Percentiles rank a stretch among this genome's conserved stretches.
Evolutionary conservation across 2,888 invertebrate species (phyloP).

Genomic region (Drosophila testacea): DNA sequence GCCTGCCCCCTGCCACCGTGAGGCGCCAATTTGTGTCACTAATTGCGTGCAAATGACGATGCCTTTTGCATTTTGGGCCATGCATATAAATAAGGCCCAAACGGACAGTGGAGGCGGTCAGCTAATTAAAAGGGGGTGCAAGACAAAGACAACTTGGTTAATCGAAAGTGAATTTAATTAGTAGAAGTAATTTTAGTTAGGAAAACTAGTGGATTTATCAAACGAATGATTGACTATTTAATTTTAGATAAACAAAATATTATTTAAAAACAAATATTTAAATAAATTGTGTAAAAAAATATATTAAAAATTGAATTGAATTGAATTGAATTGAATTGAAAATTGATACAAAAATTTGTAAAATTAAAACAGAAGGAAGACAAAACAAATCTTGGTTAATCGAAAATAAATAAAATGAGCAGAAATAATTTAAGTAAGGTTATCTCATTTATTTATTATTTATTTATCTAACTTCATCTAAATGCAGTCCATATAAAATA

Average conservation of each 20-base stretch:
- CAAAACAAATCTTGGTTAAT: too few species aligned
- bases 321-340: too few species aligned
- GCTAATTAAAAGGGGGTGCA: conserved; percentile 10
- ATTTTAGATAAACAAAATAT: too few species aligned
- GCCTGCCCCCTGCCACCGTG: conserved; percentile 16
- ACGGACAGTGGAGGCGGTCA: conserved; percentile 35
- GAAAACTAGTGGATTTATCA: not conserved
- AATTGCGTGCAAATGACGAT: conserved; percentile 83
- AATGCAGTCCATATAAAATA: too few species aligned
- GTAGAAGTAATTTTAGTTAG: not conserved
- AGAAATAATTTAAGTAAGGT: not conserved
- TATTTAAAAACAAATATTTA: too few species aligned
- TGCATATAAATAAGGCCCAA: conserved; percentile 68
- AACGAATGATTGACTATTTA: too few species aligned
- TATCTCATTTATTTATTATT: not conserved
- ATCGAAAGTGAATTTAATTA: not conserved
- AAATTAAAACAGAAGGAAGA: too few species aligned
- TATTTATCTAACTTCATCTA: too few species aligned
- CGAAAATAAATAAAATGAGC: not conserved
- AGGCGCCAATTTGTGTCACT: conserved; percentile 83
- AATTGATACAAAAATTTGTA: too few species aligned
- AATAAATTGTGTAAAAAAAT: too few species aligned
- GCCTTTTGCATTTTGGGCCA: conserved; percentile 73
- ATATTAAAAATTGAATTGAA: too few species aligned
- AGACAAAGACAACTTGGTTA: not conserved